These are phyloP conservation scores for Periphyllus acericola DNA, from an alignment of 2,888 invertebrate genomes.

Conservation along the genomic window DNA sequence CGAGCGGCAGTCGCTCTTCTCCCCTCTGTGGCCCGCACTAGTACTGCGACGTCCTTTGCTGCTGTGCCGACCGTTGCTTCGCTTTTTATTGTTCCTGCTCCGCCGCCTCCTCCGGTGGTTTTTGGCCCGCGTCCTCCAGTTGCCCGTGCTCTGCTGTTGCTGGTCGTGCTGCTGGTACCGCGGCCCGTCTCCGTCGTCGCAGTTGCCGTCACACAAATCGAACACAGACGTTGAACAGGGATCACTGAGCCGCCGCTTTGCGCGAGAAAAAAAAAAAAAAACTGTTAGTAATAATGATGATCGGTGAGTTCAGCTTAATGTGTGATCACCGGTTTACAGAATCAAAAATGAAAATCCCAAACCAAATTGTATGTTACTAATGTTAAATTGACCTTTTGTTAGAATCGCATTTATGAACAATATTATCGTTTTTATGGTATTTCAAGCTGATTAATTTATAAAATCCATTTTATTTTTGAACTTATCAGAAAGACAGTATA, in stretches of 20 bases:
- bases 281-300: neutral
- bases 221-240: conserved; percentile 40
- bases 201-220: neutral
- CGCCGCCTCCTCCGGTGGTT: neutral
- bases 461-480: too few relatives aligned
- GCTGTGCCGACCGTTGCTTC: neutral
- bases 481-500: too few relatives aligned
- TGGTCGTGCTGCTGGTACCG: neutral
- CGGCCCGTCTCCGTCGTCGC: neutral
- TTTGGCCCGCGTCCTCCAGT: conserved; percentile 5
- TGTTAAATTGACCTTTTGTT: too few relatives aligned
- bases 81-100: neutral
- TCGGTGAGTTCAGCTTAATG: too few relatives aligned
- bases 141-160: neutral
- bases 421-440: too few relatives aligned
- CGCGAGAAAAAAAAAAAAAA: neutral
- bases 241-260: conserved; percentile 47
- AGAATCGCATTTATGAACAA: too few relatives aligned
- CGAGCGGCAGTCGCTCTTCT: neutral
- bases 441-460: too few relatives aligned
- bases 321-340: too few relatives aligned
- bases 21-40: neutral
- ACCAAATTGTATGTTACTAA: too few relatives aligned
- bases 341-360: too few relatives aligned
- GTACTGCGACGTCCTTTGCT: neutral